phyloP scores from a whole-genome alignment of 2,797 vertebrate genomes.

The Brachyalestes nurse region DNA sequence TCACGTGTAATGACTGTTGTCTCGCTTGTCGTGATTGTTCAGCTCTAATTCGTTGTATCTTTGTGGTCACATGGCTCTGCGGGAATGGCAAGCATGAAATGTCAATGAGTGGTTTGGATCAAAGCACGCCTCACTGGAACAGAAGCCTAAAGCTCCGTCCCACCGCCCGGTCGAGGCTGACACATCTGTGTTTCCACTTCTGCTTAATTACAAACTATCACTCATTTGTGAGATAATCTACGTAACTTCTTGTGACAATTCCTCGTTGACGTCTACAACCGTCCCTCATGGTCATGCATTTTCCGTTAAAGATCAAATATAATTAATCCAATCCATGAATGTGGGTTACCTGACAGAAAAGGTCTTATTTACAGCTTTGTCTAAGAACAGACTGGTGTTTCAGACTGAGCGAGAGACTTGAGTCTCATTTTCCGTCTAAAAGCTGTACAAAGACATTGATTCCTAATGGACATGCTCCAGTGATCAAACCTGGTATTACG shows the following conservation, averaged over 20 bases:
- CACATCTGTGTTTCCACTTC: constrained; percentile 14
- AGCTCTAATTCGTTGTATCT: not conserved
- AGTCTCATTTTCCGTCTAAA: not conserved
- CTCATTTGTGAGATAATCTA: constrained; percentile 23
- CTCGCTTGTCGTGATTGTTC: not conserved
- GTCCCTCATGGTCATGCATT: constrained; percentile 31
- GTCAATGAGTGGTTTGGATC: constrained; percentile 24
- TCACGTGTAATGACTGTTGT: not conserved
- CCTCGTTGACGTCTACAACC: constrained; percentile 1
- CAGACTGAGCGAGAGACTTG: not conserved
- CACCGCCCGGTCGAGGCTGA: not conserved
- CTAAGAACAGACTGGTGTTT: constrained; percentile 3
- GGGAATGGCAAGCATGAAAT: constrained; percentile 36
- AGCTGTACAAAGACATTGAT: constrained; percentile 12
- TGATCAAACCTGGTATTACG: no score
- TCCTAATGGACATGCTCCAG: no score
- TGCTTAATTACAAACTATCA: constrained; percentile 16
- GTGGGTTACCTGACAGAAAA: constrained; percentile 71
- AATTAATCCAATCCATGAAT: constrained; percentile 57
- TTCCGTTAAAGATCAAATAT: constrained; percentile 23
- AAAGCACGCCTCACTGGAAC: not conserved
- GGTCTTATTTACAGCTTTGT: constrained; percentile 60
- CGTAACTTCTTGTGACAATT: constrained; percentile 14
- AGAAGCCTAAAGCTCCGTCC: not conserved
- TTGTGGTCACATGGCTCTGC: constrained; percentile 20